Base-by-base conservation (phyloP, 2,113 vertebrate species). In the Passer montanus region DNA sequence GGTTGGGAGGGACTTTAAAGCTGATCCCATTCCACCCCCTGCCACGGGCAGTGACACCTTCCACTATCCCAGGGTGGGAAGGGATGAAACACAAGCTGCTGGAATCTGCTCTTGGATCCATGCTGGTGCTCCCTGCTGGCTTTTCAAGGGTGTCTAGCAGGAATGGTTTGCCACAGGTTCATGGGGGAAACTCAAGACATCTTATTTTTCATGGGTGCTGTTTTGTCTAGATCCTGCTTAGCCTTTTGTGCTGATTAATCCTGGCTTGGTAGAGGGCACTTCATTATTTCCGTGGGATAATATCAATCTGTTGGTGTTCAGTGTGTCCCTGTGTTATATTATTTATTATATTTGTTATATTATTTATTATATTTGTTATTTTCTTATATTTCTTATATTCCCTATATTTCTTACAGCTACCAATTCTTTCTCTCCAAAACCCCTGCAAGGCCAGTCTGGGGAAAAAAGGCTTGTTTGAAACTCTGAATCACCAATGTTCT, bases 71-170 rank as follows among this genome's bases (percentile, higher is more conserved):
- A 37, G 12, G 20, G 22, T 52, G 55, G 64, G 41, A 39, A 44
- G 6, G 4, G 17, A 4, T 19, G 50, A 46, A 88, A 30, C 9
- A 27, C 44, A n/a, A 21, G 21, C 31, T 19, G 56, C 31, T 58
- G 27, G 13, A 58, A 13, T 37, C 19, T 67, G 58, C 23, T 10
- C 62, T 82, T 6, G 0, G 39, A 3, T 33, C 47, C 3, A 0
- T 33, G 39, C 49, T 49, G 63, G 21, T 60, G 44, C 41, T 80
- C 63, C 33, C 33, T 20, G 11, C 10, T 55, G 87, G 41, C 23
- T 89, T 46, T 89, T 41, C 35, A n/a, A 16, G 43, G 53, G 37
- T 0, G 0, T 67, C 26, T 7, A 41, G 30, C 33, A 55, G 62
- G 47, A 76, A 33, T 6, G 62, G 43, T 50, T 64, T 87, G 80